These are phyloP conservation scores for Cephalopterus ornatus DNA, from an alignment of 2,113 vertebrate species.

Conservation along the genomic window DNA sequence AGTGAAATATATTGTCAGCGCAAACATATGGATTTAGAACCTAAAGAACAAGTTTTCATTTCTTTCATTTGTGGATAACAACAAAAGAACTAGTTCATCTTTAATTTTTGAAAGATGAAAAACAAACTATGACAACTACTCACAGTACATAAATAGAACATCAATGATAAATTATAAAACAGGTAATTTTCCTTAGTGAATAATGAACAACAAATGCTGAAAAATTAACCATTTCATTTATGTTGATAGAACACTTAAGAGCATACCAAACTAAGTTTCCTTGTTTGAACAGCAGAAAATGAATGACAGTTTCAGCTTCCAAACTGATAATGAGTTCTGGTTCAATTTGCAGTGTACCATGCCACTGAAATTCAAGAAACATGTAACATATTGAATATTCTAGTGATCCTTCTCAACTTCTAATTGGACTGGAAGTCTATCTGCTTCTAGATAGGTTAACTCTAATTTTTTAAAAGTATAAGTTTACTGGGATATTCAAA, in stretches of 20 bases:
- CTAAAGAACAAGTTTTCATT: constrained; percentile 20
- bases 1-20: not conserved
- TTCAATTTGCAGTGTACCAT: not conserved
- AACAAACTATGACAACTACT: constrained; percentile 46
- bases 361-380: not conserved
- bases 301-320: not conserved
- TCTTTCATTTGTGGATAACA: constrained; percentile 26
- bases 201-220: constrained; percentile 59
- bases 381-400: not conserved
- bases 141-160: constrained; percentile 32
- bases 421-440: not conserved
- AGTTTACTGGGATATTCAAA: not conserved
- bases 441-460: not conserved
- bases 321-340: not conserved
- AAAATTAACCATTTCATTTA: constrained; percentile 64
- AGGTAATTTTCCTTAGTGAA: constrained; percentile 66
- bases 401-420: not conserved
- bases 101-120: constrained; percentile 68
- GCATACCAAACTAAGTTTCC: not conserved
- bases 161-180: constrained; percentile 65
- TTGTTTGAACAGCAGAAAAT: constrained; percentile 6
- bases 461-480: not conserved
- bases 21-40: not conserved
- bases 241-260: constrained; percentile 46
- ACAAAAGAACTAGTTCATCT: constrained; percentile 54